phyloP scores from a whole-genome alignment of 2,797 vertebrate species.

The Smutsia gigantea region DNA sequence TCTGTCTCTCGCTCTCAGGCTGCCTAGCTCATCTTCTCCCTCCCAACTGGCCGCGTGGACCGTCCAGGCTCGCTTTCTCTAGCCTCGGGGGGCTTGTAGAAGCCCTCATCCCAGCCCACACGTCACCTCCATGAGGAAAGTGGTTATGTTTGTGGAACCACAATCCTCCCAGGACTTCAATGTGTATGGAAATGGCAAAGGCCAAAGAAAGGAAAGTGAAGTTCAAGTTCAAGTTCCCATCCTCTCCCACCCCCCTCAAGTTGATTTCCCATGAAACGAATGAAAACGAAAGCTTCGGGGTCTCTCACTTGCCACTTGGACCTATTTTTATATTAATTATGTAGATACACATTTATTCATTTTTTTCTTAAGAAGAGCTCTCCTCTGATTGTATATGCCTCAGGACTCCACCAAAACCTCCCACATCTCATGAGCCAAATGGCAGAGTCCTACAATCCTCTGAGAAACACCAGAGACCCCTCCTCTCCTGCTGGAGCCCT shows the following conservation, averaged over 20 bases:
- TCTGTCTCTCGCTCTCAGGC: neutral
- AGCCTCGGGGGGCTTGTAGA: neutral
- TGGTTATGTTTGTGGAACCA: neutral
- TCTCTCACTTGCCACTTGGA: neutral
- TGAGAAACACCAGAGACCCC: neutral
- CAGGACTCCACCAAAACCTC: neutral
- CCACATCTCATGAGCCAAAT: neutral
- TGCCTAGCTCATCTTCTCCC: neutral
- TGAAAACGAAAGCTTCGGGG: neutral
- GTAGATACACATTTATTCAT: neutral
- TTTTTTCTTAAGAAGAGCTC: conserved; percentile 8
- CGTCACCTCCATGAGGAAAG: neutral
- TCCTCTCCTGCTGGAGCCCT: neutral
- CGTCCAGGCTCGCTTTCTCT: neutral
- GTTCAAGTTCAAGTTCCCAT: neutral
- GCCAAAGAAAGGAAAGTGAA: conserved; percentile 13
- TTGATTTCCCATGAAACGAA: neutral
- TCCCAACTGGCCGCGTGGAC: neutral
- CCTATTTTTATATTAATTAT: neutral
- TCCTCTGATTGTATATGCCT: neutral
- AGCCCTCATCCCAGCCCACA: neutral
- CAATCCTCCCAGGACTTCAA: neutral
- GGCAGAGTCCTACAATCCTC: neutral
- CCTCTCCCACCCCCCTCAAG: too few species aligned
- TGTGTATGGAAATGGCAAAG: neutral